A percentile compares a stretch with the other conserved stretches of the same genome.
Evolutionary conservation across 2,113 vertebrate genomes (phyloP).

Genomic region (Nicator chloris): DNA sequence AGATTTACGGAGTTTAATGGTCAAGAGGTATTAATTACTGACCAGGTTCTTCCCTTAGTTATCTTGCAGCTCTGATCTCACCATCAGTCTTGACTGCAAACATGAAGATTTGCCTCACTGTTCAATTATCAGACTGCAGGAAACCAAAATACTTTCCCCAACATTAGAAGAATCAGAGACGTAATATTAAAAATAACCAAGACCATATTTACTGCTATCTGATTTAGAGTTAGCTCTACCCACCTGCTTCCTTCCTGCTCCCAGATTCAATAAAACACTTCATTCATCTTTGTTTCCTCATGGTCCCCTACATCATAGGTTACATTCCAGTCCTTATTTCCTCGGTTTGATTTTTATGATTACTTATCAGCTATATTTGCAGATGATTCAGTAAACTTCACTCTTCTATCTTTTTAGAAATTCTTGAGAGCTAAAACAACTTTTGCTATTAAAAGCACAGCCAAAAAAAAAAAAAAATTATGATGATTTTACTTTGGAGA

Average conservation of each 20-base stretch:
- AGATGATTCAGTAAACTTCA: constrained; percentile 1
- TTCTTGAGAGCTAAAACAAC: constrained; percentile 25
- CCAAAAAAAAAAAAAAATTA: neutral
- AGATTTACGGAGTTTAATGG: neutral
- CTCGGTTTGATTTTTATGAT: neutral
- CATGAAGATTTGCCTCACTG: neutral
- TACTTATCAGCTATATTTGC: neutral
- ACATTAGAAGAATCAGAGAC: neutral
- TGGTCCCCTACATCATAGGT: neutral
- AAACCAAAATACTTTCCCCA: neutral
- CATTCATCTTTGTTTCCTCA: neutral
- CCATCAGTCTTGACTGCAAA: neutral
- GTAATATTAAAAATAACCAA: neutral
- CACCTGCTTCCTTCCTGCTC: neutral
- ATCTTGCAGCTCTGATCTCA: neutral
- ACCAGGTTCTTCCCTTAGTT: neutral
- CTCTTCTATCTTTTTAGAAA: constrained; percentile 8
- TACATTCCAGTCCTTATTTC: neutral
- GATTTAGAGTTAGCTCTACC: neutral
- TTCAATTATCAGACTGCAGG: neutral
- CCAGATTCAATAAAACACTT: neutral
- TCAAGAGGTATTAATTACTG: neutral
- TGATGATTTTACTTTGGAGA: constrained; percentile 28
- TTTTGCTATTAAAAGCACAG: constrained; percentile 35
- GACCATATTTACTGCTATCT: neutral